phyloP scores from a whole-genome alignment of 2,888 invertebrate genomes.

The Hecatera dysodea region DNA sequence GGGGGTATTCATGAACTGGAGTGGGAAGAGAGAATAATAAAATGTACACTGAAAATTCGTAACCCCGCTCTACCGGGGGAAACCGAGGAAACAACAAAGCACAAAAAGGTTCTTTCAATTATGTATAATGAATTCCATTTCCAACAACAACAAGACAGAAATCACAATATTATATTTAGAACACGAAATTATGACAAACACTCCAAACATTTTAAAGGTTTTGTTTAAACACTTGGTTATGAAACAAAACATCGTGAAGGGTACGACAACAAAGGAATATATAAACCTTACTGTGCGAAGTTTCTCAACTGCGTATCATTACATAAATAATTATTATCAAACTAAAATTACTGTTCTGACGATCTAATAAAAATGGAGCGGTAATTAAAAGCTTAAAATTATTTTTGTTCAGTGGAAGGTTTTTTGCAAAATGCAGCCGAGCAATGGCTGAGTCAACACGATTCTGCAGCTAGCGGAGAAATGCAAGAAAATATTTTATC shows the following conservation, averaged over 20 bases:
- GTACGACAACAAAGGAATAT: conserved; percentile 51
- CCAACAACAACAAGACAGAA: conserved; percentile 10
- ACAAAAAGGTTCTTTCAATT: conserved; percentile 12
- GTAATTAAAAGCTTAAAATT: conserved; percentile 58
- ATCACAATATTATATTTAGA: conserved; percentile 40
- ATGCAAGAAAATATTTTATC: conserved; percentile 73
- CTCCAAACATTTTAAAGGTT: conserved; percentile 44
- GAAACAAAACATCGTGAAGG: conserved; percentile 50
- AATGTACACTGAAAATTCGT: not conserved
- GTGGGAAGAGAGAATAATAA: conserved; percentile 7
- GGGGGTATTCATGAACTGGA: not conserved
- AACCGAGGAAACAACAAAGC: conserved; percentile 11
- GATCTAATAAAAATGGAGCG: conserved; percentile 41
- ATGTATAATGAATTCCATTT: conserved; percentile 24
- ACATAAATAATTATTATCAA: conserved; percentile 45
- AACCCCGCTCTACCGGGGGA: not conserved
- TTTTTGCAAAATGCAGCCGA: conserved; percentile 53
- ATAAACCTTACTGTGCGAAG: conserved; percentile 50
- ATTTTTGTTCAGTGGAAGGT: conserved; percentile 37
- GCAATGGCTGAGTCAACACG: conserved; percentile 53
- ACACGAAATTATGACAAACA: conserved; percentile 51
- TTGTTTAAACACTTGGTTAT: conserved; percentile 43
- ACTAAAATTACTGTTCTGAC: conserved; percentile 30
- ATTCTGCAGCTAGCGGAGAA: conserved; percentile 53
- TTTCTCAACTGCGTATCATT: conserved; percentile 35